Conservation (phyloP, 2,888 invertebrate genomes). For the Mechanitis mazaeus region DNA sequence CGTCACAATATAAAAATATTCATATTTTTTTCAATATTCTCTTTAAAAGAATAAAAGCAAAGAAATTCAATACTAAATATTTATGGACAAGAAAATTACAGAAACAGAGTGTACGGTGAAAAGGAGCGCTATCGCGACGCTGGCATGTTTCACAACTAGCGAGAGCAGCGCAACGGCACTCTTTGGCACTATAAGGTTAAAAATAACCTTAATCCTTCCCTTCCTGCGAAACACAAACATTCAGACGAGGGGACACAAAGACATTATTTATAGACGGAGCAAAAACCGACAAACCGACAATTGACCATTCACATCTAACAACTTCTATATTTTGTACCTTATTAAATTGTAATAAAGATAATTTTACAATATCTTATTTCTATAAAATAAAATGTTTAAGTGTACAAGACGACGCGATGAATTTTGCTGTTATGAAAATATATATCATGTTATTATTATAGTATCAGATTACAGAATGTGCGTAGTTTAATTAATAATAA, state of each 20-base stretch:
- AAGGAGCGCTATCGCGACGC: too few species aligned
- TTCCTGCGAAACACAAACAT: constrained; percentile 11
- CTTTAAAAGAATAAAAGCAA: too few species aligned
- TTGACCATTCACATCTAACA: constrained; percentile 26
- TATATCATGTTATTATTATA: constrained; percentile 14
- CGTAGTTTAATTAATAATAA: too few species aligned
- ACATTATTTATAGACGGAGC: constrained; percentile 30
- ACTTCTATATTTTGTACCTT: constrained; percentile 5
- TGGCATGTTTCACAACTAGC: too few species aligned
- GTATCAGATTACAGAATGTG: neutral
- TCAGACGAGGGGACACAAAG: constrained; percentile 18
- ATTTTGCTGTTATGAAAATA: constrained; percentile 27
- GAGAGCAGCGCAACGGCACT: too few species aligned
- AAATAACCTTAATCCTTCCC: constrained; percentile 9
- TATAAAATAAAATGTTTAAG: constrained; percentile 26
- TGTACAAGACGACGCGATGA: constrained; percentile 27
- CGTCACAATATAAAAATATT: too few species aligned
- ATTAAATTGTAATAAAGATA: constrained; percentile 12
- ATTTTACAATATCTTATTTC: constrained; percentile 8
- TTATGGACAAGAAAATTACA: too few species aligned
- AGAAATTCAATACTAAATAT: too few species aligned
- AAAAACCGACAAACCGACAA: constrained; percentile 22
- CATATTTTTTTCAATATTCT: too few species aligned
- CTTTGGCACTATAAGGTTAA: neutral
- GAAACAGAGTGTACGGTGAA: too few species aligned